Conservation (phyloP, 2,888 invertebrate genomes). For the Limnephilus lunatus region DNA sequence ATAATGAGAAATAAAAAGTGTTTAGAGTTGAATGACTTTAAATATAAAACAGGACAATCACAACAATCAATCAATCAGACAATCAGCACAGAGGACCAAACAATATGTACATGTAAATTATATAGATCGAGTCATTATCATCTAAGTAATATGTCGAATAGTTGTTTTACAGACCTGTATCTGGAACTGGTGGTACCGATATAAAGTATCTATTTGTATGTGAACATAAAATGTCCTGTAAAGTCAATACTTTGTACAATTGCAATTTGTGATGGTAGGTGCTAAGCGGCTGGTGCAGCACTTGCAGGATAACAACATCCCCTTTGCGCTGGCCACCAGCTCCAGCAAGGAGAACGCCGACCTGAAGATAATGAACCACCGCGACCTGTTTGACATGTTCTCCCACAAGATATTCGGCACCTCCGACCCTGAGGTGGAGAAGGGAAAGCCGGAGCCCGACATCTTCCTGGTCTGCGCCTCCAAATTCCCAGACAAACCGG, state of each 20-base stretch:
- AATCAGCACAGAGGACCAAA: too few relatives aligned
- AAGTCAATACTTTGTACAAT: too few relatives aligned
- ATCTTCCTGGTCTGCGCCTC: slow-evolving; percentile 88
- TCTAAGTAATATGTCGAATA: too few relatives aligned
- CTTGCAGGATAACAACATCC: slow-evolving; percentile 83
- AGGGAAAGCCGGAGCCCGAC: slow-evolving; percentile 93
- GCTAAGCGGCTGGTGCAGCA: slow-evolving; percentile 87
- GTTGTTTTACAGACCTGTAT: too few relatives aligned
- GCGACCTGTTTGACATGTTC: slow-evolving; percentile 82
- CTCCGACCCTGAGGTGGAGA: slow-evolving; percentile 89
- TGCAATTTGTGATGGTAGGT: slow-evolving; percentile 74
- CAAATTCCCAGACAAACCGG: slow-evolving; percentile 83
- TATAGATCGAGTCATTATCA: too few relatives aligned
- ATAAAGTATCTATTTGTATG: slow-evolving; percentile 67
- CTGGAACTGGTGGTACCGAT: not conserved
- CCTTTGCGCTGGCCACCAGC: slow-evolving; percentile 92
- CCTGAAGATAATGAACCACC: slow-evolving; percentile 81
- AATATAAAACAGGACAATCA: too few relatives aligned
- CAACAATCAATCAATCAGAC: too few relatives aligned
- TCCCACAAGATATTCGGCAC: slow-evolving; percentile 87
- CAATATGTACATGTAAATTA: too few relatives aligned
- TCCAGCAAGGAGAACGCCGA: slow-evolving; percentile 85
- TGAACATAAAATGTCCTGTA: not conserved
- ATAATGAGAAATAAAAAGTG: too few relatives aligned
- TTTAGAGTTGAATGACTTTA: too few relatives aligned